Evolutionary conservation across 2,888 invertebrate genomes (phyloP).

Genomic region (Ormyrus rosae): DNA sequence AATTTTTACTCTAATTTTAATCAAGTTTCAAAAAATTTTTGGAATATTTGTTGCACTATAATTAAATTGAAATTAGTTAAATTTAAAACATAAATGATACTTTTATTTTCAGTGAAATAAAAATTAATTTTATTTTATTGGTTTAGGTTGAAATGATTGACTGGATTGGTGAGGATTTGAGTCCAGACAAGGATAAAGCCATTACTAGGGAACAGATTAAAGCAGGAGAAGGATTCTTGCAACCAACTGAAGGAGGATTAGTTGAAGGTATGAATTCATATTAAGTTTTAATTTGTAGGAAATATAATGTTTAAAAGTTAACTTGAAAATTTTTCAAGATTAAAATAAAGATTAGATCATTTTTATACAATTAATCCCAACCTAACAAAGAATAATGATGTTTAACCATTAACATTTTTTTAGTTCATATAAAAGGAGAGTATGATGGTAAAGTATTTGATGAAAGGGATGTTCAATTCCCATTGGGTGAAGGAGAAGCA

Average conservation of each 20-base stretch:
- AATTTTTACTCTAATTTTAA: slow-evolving; percentile 3
- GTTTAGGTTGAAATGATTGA: slow-evolving; percentile 88
- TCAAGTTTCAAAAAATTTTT: neutral
- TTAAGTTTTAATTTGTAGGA: neutral
- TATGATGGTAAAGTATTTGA: slow-evolving; percentile 85
- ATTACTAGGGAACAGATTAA: slow-evolving; percentile 85
- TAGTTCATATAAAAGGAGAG: slow-evolving; percentile 85
- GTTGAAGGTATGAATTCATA: slow-evolving; percentile 83
- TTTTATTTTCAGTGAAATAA: too few species aligned
- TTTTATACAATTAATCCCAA: slow-evolving; percentile 15
- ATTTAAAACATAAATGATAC: too few species aligned
- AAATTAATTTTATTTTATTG: slow-evolving; percentile 50
- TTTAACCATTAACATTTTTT: slow-evolving; percentile 63
- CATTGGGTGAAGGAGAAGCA: slow-evolving; percentile 90
- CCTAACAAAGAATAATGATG: neutral
- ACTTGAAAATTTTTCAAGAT: slow-evolving; percentile 1
- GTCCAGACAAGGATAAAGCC: slow-evolving; percentile 88
- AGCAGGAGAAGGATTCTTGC: slow-evolving; percentile 83
- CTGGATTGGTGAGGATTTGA: slow-evolving; percentile 93
- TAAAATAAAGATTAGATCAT: neutral
- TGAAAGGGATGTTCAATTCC: slow-evolving; percentile 88
- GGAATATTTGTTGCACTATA: neutral
- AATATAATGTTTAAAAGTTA: neutral
- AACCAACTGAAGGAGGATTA: slow-evolving; percentile 88
- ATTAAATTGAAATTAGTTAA: too few species aligned